phyloP scores from a whole-genome alignment of 2,797 vertebrate genomes.

The Trachops cirrhosus region DNA sequence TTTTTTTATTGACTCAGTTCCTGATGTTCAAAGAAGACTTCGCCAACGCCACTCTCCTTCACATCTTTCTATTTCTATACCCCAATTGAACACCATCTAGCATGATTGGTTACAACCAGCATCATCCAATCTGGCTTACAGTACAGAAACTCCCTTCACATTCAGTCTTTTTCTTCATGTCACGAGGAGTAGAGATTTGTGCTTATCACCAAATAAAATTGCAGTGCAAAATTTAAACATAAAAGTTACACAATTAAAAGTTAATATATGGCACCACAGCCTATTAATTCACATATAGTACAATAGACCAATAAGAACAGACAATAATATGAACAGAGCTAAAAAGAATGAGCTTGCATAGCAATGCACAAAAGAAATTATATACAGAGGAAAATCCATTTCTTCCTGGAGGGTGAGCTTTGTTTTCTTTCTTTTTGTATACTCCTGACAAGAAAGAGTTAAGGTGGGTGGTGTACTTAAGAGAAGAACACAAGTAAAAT shows the following conservation, averaged over 20 bases:
- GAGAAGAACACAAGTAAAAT: slow-evolving; percentile 90
- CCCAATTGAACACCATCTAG: slow-evolving; percentile 81
- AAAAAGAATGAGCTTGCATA: slow-evolving; percentile 97
- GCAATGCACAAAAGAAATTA: slow-evolving; percentile 99
- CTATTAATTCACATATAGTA: slow-evolving; percentile 99
- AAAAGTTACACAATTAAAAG: slow-evolving; percentile 96
- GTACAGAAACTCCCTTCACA: slow-evolving; percentile 97
- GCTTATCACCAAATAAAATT: slow-evolving; percentile 99
- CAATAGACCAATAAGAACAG: slow-evolving; percentile 95
- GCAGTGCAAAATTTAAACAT: slow-evolving; percentile 99
- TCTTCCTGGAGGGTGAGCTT: slow-evolving; percentile 85
- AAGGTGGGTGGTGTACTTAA: slow-evolving; percentile 95
- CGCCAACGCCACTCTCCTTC: slow-evolving; percentile 79
- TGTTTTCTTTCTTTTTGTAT: slow-evolving; percentile 83
- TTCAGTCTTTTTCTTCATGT: slow-evolving; percentile 97
- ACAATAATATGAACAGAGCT: slow-evolving; percentile 92
- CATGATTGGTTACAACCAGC: slow-evolving; percentile 78
- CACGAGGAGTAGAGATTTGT: slow-evolving; percentile 99
- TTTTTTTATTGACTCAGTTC: slow-evolving; percentile 76
- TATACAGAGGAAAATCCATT: slow-evolving; percentile 95
- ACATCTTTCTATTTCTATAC: slow-evolving; percentile 81
- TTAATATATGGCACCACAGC: slow-evolving; percentile 98
- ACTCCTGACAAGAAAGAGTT: slow-evolving; percentile 94
- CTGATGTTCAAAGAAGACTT: slow-evolving; percentile 76
- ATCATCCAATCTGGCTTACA: slow-evolving; percentile 90